Conservation (phyloP, 2,797 vertebrate genomes). For the Pogonophryne albipinna region DNA sequence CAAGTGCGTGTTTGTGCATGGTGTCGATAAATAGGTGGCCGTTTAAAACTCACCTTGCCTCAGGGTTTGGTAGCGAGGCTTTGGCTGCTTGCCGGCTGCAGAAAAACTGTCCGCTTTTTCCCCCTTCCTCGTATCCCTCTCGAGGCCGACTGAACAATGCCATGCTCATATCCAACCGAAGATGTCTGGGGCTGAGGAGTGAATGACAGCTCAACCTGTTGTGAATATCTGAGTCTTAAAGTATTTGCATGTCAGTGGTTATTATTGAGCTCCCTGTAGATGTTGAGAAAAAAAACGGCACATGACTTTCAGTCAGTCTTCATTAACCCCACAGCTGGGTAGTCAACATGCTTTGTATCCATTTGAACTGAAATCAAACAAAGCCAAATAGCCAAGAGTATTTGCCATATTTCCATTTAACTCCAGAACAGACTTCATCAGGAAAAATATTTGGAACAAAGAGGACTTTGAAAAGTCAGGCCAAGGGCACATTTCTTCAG, state of each 20-base stretch:
- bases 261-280: slow-evolving; percentile 30
- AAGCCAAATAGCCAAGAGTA: slow-evolving; percentile 31
- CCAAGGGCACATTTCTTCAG: slow-evolving; percentile 73
- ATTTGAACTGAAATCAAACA: slow-evolving; percentile 49
- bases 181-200: not conserved
- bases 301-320: slow-evolving; percentile 54
- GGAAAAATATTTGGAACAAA: slow-evolving; percentile 55
- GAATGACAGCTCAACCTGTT: slow-evolving; percentile 33
- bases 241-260: slow-evolving; percentile 33
- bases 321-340: slow-evolving; percentile 50
- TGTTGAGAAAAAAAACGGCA: slow-evolving; percentile 37
- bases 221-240: not conserved
- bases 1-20: slow-evolving; percentile 18
- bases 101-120: slow-evolving; percentile 11
- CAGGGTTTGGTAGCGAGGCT: slow-evolving; percentile 6
- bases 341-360: slow-evolving; percentile 38
- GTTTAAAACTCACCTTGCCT: slow-evolving; percentile 30
- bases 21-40: slow-evolving; percentile 15
- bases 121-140: slow-evolving; percentile 3
- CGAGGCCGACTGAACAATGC: slow-evolving; percentile 35
- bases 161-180: slow-evolving; percentile 20
- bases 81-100: slow-evolving; percentile 8
- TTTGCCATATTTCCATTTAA: slow-evolving; percentile 32
- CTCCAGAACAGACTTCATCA: slow-evolving; percentile 37
- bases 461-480: slow-evolving; percentile 69